Percentiles rank a stretch among this genome's conserved stretches.
Conservation (phyloP, 2,888 invertebrate species). For the Trissolcus japonicus region DNA sequence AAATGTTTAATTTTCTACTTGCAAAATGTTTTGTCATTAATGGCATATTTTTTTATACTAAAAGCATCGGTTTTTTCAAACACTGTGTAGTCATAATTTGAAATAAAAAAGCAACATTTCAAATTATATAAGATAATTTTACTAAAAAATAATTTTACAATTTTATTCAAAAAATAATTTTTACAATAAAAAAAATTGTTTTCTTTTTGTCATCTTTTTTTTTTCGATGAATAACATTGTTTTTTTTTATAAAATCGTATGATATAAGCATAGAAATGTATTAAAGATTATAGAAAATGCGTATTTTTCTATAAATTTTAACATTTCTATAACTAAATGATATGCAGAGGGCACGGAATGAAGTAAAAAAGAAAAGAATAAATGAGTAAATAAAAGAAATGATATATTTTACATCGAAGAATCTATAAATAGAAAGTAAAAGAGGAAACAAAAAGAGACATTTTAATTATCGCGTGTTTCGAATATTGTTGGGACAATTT, state of each 20-base stretch:
- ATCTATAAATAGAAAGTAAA: conserved; percentile 32
- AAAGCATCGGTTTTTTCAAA: conserved; percentile 6
- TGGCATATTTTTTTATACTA: conserved; percentile 34
- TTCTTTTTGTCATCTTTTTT: neutral
- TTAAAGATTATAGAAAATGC: conserved; percentile 56
- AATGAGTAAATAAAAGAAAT: conserved; percentile 16
- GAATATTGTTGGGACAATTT: conserved; percentile 47
- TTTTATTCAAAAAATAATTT: neutral
- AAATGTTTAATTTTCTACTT: conserved; percentile 41
- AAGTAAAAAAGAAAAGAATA: conserved; percentile 18
- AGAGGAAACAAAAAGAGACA: neutral
- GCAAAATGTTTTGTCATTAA: conserved; percentile 27
- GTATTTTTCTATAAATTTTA: conserved; percentile 57
- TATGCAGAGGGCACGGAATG: conserved; percentile 52
- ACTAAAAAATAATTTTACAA: neutral
- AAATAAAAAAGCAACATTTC: too few relatives aligned
- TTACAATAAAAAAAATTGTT: conserved; percentile 17
- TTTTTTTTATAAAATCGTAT: conserved; percentile 33
- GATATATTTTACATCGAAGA: conserved; percentile 51
- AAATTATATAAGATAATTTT: too few relatives aligned
- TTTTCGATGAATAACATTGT: neutral
- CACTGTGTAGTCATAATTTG: too few relatives aligned
- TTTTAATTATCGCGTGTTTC: conserved; percentile 23
- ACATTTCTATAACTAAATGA: conserved; percentile 52
- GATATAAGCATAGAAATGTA: conserved; percentile 55